A percentile compares a stretch with the other conserved stretches of the same genome.
These are phyloP conservation scores for Corapipo altera DNA, from an alignment of 2,113 vertebrate species.

Conservation along the genomic window DNA sequence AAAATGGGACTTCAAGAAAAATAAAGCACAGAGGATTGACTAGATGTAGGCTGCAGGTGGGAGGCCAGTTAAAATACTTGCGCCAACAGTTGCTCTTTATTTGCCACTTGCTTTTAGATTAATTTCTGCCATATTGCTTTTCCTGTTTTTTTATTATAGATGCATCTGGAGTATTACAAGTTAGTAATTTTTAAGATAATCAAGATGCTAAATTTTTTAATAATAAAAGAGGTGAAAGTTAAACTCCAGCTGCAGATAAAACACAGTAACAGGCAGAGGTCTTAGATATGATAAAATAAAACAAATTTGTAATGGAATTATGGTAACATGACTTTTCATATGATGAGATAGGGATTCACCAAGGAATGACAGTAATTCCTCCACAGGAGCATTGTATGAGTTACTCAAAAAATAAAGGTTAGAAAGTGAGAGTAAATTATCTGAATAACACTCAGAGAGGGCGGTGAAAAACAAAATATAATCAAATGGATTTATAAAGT, in stretches of 20 bases:
- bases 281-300: constrained; percentile 4
- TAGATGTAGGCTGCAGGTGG: background rate
- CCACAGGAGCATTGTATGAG: background rate
- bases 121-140: background rate
- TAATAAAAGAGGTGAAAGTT: background rate
- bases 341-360: constrained; percentile 7
- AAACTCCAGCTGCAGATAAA: background rate
- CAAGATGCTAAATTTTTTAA: background rate
- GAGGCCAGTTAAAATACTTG: background rate
- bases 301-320: constrained; percentile 2
- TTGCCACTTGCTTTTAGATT: background rate
- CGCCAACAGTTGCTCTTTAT: background rate
- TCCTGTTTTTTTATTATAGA: constrained; percentile 13
- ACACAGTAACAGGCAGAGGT: background rate
- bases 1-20: background rate
- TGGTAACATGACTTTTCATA: background rate
- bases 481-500: background rate
- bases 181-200: constrained; percentile 1
- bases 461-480: background rate
- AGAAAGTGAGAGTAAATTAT: background rate
- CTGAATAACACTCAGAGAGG: background rate
- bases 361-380: background rate
- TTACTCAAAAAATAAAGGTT: constrained; percentile 13
- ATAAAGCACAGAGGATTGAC: background rate
- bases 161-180: background rate